phyloP scores from a whole-genome alignment of 2,888 invertebrate species.

The Auanema sp. region DNA sequence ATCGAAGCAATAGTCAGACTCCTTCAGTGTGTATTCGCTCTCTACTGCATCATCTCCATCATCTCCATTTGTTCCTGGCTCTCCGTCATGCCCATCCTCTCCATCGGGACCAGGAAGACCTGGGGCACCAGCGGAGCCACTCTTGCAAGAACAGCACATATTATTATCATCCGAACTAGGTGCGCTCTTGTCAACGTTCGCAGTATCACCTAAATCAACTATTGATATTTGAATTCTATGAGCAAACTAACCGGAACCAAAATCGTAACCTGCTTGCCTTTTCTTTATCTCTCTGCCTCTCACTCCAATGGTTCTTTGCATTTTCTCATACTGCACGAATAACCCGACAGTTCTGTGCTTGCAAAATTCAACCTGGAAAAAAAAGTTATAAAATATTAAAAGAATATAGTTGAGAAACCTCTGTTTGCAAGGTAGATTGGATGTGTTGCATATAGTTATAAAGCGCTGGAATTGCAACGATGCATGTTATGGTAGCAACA shows the following conservation, averaged over 20 bases:
- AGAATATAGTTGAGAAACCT: slow-evolving; percentile 32
- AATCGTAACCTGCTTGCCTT: slow-evolving; percentile 46
- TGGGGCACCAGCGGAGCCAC: slow-evolving; percentile 36
- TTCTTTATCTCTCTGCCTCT: slow-evolving; percentile 39
- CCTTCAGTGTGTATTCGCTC: slow-evolving; percentile 14
- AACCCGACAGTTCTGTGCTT: slow-evolving; percentile 51
- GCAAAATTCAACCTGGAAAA: slow-evolving; percentile 51
- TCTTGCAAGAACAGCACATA: slow-evolving; percentile 37
- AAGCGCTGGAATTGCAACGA: slow-evolving; percentile 59
- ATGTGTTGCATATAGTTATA: slow-evolving; percentile 63
- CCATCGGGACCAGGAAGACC: slow-evolving; percentile 30
- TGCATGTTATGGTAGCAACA: slow-evolving; percentile 58
- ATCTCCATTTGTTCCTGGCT: slow-evolving; percentile 32
- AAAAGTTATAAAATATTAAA: not conserved
- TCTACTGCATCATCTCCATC: slow-evolving; percentile 43
- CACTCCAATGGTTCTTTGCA: slow-evolving; percentile 41
- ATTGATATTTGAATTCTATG: not conserved
- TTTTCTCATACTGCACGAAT: slow-evolving; percentile 49
- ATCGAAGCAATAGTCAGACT: slow-evolving; percentile 51
- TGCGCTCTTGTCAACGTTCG: slow-evolving; percentile 12
- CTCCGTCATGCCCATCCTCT: slow-evolving; percentile 21
- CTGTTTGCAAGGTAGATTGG: slow-evolving; percentile 58
- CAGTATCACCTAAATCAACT: too few relatives aligned
- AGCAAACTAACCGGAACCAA: not conserved
- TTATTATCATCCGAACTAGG: slow-evolving; percentile 4